Base-by-base conservation (phyloP, 2,888 invertebrate genomes). In the Stenchaetothrips biformis region DNA sequence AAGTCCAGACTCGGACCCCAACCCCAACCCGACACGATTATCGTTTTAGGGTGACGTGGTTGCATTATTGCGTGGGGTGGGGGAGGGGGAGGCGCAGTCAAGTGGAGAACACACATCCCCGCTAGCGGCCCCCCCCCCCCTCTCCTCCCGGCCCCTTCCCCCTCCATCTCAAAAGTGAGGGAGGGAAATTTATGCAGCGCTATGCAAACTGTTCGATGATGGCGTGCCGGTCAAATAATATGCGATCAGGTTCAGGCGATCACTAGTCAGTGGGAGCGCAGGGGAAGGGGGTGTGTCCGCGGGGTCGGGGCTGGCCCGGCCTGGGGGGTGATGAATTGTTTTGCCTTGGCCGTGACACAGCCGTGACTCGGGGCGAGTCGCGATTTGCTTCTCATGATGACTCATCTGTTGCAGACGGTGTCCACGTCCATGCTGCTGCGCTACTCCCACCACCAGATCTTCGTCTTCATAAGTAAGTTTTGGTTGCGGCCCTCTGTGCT, bases 371-470 rank as follows among this genome's bases (percentile, higher is more conserved):
- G 53, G 13, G 53, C 53, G 25, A 9, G 67, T 37, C 67, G 25
- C 67, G 67, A 74, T 25, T 74, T 74, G 25, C 80, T 81, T 83
- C 84, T 85, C 82, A 85, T 85, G 67, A 25, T 74, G 67, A 74
- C 67, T 74, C 67, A 74, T 85, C 85, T 88, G 86, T 93, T 94
- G 81, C 92, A 99, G 99, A 99, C 99, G 48, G 94, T 99, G 83
- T 97, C 98, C 78, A 97, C 98, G 85, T 99, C 99, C 77, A 98
- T 99, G 95, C 89, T 99, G 84, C 89, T 99, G 84, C 92, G 99
- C 79, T 99, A 99, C 88, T 99, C 99, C 16, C 99, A 99, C 88
- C 99, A 99, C 87, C 99, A 99, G 89, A 99, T 99, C 86, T 99
- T 99, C 89, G 93, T 99, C 82, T 99, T 99, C 86, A 99, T 99